Conservation (phyloP, 2,888 invertebrate species). For the Muscina levida region DNA sequence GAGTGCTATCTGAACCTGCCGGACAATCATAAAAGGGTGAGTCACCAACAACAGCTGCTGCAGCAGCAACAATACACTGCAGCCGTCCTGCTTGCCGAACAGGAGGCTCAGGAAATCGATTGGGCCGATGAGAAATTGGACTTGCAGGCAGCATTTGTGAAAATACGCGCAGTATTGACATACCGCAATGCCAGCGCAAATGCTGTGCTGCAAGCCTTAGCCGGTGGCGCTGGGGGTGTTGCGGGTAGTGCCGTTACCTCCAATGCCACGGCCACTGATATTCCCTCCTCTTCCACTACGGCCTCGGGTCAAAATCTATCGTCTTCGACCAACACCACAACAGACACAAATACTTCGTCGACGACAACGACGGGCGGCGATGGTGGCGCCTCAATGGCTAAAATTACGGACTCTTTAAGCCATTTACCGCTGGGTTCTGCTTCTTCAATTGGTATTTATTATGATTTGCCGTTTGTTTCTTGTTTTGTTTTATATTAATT, state of each 20-base stretch:
- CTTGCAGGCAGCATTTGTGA: constrained; percentile 74
- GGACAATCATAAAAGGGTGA: constrained; percentile 99
- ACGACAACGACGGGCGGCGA: constrained; percentile 61
- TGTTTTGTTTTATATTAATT: constrained; percentile 47
- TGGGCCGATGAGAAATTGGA: constrained; percentile 76
- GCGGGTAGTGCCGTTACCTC: constrained; percentile 78
- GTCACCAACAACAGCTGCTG: constrained; percentile 79
- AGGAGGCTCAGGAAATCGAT: constrained; percentile 75
- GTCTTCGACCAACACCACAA: constrained; percentile 47
- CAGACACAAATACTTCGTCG: constrained; percentile 69
- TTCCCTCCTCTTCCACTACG: constrained; percentile 2
- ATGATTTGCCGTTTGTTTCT: constrained; percentile 42
- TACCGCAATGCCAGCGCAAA: constrained; percentile 73
- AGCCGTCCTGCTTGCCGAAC: constrained; percentile 72
- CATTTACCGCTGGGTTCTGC: constrained; percentile 76
- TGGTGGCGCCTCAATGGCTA: constrained; percentile 63
- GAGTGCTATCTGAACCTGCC: constrained; percentile 98
- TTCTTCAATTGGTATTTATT: constrained; percentile 76
- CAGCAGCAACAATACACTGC: constrained; percentile 53
- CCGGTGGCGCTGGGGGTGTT: constrained; percentile 34
- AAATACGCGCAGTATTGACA: constrained; percentile 74
- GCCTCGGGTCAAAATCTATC: constrained; percentile 45
- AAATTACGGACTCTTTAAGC: constrained; percentile 73
- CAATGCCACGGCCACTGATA: constrained; percentile 40
- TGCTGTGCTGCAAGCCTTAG: constrained; percentile 62